A percentile compares a stretch with the other conserved stretches of the same genome.
These are phyloP conservation scores for Merluccius polli DNA, from an alignment of 2,797 vertebrate species.

Conservation along the genomic window DNA sequence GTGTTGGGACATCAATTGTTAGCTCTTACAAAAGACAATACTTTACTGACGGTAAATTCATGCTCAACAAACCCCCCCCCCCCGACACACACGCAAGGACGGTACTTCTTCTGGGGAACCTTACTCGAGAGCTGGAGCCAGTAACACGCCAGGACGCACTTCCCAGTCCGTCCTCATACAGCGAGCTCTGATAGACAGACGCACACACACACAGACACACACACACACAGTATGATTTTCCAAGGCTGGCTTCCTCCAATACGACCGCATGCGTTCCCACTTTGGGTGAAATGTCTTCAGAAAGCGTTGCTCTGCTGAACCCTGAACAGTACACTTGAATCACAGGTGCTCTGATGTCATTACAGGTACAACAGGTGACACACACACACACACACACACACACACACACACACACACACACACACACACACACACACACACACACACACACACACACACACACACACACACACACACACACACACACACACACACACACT, in stretches of 20 bases:
- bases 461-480: no score
- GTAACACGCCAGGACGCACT: constrained; percentile 43
- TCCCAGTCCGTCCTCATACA: constrained; percentile 63
- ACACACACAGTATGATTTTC: background rate
- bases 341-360: background rate
- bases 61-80: no score
- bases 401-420: no score
- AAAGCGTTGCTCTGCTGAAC: background rate
- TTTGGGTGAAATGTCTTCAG: background rate
- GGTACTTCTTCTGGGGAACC: constrained; percentile 26
- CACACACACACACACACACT: no score
- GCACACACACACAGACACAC: constrained; percentile 17
- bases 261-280: background rate
- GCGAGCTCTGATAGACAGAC: constrained; percentile 48
- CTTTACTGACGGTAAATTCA: no score
- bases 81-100: background rate
- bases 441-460: no score
- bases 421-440: no score
- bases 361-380: background rate
- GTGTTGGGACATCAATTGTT: background rate
- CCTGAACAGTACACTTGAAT: background rate
- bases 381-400: no score
- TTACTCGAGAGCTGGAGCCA: constrained; percentile 56
- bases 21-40: no score
- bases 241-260: background rate